A percentile compares a stretch with the other conserved stretches of the same genome.
phyloP scores from a whole-genome alignment of 2,113 vertebrate genomes.

The Cromileptes altivelis region DNA sequence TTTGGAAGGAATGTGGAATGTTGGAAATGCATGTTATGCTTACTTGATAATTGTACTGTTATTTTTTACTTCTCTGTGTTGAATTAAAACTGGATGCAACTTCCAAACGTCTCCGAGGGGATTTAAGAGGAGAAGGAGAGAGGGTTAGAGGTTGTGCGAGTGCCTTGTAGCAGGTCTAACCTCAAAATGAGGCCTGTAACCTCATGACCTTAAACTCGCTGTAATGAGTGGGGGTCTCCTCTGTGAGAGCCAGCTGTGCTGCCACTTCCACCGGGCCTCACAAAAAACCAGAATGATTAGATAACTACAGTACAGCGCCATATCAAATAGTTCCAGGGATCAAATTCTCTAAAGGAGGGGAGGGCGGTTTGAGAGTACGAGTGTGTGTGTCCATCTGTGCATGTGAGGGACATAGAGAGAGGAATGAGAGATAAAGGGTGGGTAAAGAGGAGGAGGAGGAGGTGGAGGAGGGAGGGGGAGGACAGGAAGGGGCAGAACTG shows the following conservation, averaged over 20 bases:
- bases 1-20: slow-evolving; percentile 47
- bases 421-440: slow-evolving; percentile 76
- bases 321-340: slow-evolving; percentile 80
- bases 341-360: slow-evolving; percentile 73
- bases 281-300: slow-evolving; percentile 58
- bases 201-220: slow-evolving; percentile 22
- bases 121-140: neutral
- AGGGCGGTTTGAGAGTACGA: slow-evolving; percentile 38
- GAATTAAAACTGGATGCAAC: slow-evolving; percentile 72
- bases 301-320: slow-evolving; percentile 74
- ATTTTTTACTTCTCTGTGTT: slow-evolving; percentile 45
- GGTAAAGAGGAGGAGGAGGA: slow-evolving; percentile 28
- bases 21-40: slow-evolving; percentile 61
- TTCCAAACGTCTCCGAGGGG: slow-evolving; percentile 4
- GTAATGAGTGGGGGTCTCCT: slow-evolving; percentile 56
- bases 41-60: slow-evolving; percentile 60
- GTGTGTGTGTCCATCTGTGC: slow-evolving; percentile 69
- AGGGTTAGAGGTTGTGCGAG: slow-evolving; percentile 16
- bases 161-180: slow-evolving; percentile 34
- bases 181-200: slow-evolving; percentile 54
- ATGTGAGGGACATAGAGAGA: slow-evolving; percentile 63
- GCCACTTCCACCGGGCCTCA: slow-evolving; percentile 27
- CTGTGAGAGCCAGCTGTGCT: slow-evolving; percentile 66
- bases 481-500: slow-evolving; percentile 72
- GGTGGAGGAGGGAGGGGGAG: slow-evolving; percentile 1